Evolutionary conservation across 2,113 vertebrate species (phyloP).

Genomic region (Dasyprocta punctata): DNA sequence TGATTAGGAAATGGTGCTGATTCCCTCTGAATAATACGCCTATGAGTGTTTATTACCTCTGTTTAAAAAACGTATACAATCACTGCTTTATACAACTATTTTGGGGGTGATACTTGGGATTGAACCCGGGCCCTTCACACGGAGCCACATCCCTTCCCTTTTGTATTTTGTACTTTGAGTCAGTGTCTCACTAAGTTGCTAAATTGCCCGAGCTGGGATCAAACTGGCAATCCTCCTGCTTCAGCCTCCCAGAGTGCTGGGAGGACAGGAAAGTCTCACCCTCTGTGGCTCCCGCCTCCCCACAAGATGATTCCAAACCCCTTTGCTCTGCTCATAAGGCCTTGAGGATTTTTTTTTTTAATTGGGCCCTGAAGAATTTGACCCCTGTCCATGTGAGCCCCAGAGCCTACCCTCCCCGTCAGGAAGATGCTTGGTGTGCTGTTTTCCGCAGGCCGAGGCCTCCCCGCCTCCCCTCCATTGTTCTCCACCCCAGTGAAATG

Average conservation of each 20-base stretch:
- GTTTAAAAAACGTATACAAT: background rate
- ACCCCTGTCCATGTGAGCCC: slow-evolving; percentile 37
- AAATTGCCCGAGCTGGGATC: background rate
- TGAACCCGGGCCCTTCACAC: background rate
- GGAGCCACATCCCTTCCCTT: background rate
- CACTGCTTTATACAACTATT: background rate
- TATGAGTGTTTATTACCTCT: background rate
- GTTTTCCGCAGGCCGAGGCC: background rate
- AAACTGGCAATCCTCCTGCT: background rate
- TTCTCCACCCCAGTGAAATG: background rate
- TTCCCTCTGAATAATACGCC: background rate
- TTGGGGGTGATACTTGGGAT: background rate
- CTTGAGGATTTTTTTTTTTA: background rate
- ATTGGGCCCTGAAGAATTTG: slow-evolving; percentile 25
- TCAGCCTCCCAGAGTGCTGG: background rate
- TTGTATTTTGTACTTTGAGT: background rate
- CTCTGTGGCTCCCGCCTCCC: background rate
- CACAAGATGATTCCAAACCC: slow-evolving; percentile 69
- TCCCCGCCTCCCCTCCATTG: background rate
- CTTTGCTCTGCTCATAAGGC: background rate
- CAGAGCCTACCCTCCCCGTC: background rate
- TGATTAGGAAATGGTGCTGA: background rate
- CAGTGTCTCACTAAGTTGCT: background rate
- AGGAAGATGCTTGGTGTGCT: background rate
- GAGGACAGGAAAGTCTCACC: background rate